Evolutionary conservation across 2,888 invertebrate species (phyloP), one percentile per base, ranked within the genome.

Genomic region (Cephus spinipes): DNA sequence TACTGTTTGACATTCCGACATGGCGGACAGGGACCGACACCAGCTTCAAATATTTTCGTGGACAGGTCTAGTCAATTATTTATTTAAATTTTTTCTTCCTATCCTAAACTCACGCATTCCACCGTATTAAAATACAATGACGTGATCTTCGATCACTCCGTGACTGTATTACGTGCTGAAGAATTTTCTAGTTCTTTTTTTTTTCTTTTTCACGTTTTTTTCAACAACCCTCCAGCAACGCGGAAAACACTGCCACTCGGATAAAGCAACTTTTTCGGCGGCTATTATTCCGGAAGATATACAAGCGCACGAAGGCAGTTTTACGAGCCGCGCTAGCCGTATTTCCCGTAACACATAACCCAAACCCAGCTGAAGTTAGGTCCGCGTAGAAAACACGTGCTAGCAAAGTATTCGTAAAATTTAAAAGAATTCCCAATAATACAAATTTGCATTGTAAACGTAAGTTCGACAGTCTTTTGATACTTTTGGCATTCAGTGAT

Each of bases 251-350:
- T 40, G 23, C 40, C 40, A 40, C 55, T 55, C 55, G 55, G 79
- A 76, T 77, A 69, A 79, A 76, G 79, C 79, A 81, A 80, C 79
- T 76, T 78, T 74, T 74, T 79, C 74, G 73, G 55, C 55, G 75
- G 75, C 82, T 82, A 81, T 84, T 85, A 83, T 83, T 83, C 82
- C 79, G 74, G 76, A 76, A 81, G 80, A 79, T 79, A 81, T 80
- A 80, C 81, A 80, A 77, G 79, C 80, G 75, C 75, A 79, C 81
- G 79, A 73, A 78, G 74, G 77, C 83, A 79, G 80, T 81, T 84
- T 83, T 84, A 83, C 81, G 85, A 85, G 81, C 80, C 74, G 74
- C 78, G 79, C 76, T 80, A 81, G 78, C 80, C 79, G 80, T 81
- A 82, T 82, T 81, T 80, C 80, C 78, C 40, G 76, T 74, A 55